These are phyloP conservation scores for Neopelma chrysocephalum DNA, from an alignment of 2,797 vertebrate genomes.

Conservation along the genomic window DNA sequence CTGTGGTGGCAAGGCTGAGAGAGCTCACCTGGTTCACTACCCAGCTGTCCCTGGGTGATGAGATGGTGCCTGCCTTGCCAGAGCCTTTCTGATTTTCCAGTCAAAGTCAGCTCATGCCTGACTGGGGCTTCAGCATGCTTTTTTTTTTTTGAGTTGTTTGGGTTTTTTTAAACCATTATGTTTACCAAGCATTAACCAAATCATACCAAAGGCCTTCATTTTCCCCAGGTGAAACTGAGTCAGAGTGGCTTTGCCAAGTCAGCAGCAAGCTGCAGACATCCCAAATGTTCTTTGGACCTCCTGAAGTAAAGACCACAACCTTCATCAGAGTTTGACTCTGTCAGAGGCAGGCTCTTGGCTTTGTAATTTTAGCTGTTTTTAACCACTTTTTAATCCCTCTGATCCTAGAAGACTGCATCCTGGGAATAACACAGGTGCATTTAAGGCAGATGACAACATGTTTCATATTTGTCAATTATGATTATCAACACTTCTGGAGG, in stretches of 20 bases:
- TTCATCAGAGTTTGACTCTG: neutral
- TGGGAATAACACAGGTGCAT: neutral
- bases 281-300: neutral
- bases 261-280: neutral
- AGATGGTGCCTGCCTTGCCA: neutral
- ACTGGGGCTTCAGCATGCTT: neutral
- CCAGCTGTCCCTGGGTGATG: neutral
- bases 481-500: neutral
- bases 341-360: neutral
- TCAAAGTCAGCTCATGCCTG: neutral
- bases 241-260: neutral
- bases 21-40: neutral
- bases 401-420: neutral
- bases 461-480: neutral
- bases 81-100: neutral
- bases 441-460: neutral
- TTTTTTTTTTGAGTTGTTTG: neutral
- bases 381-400: neutral
- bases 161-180: neutral
- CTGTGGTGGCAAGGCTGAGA: neutral
- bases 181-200: neutral
- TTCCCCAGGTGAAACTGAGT: neutral
- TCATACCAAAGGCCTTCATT: neutral
- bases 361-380: neutral
- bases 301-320: neutral